Evolutionary conservation across 1,140 invertebrate species (phyloP).

Genomic region (Kradibia gibbosae): DNA sequence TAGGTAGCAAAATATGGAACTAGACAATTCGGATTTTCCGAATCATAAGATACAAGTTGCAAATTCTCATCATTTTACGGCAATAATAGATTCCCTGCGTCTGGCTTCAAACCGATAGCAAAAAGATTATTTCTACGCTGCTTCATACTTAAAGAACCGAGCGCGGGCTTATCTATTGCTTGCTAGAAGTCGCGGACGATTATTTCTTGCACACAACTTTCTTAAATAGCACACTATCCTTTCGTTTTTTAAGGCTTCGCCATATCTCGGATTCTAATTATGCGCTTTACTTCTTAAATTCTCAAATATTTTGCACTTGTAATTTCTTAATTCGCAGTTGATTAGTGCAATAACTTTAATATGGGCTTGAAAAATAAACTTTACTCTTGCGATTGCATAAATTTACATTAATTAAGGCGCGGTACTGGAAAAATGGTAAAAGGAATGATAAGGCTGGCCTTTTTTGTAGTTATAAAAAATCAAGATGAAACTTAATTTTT

Average conservation of each 20-base stretch:
- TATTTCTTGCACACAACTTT: not conserved
- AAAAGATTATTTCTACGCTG: conserved; percentile 30
- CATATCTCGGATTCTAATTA: not conserved
- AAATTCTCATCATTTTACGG: not conserved
- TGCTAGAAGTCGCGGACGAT: conserved; percentile 7
- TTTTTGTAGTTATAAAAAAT: not conserved
- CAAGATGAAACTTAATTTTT: conserved; percentile 18
- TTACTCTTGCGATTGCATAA: conserved; percentile 23
- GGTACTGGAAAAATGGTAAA: not conserved
- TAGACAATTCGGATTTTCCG: not conserved
- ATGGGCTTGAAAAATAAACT: conserved; percentile 7
- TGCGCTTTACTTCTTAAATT: not conserved
- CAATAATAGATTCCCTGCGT: conserved; percentile 43
- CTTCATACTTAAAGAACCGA: not conserved
- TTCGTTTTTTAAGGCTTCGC: too few relatives aligned
- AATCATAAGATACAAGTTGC: not conserved
- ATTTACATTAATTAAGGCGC: conserved; percentile 26
- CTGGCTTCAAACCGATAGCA: conserved; percentile 39
- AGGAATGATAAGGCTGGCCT: not conserved
- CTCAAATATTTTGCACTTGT: not conserved
- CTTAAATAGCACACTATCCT: too few relatives aligned
- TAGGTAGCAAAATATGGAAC: not conserved
- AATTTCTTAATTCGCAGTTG: conserved; percentile 35
- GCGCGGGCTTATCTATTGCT: not conserved
- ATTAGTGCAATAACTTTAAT: conserved; percentile 29